phyloP scores from a whole-genome alignment of 1,140 invertebrate genomes.

The Drosophila arizonae region DNA sequence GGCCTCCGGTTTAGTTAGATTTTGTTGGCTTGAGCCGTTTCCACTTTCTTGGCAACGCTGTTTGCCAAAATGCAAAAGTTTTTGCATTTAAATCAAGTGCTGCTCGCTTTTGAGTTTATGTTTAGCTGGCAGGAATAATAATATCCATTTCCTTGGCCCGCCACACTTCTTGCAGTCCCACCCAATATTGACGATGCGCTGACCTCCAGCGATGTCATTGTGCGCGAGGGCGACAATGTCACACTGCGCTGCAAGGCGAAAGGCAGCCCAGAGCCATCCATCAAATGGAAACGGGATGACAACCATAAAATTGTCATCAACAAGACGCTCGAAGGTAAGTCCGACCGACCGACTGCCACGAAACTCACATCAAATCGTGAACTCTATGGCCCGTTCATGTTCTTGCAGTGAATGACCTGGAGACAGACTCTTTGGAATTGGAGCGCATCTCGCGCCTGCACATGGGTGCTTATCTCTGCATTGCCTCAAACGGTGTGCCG shows the following conservation, averaged over 20 bases:
- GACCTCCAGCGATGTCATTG: constrained; percentile 95
- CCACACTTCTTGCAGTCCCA: constrained; percentile 88
- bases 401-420: constrained; percentile 89
- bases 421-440: constrained; percentile 92
- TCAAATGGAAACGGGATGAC: constrained; percentile 96
- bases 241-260: constrained; percentile 93
- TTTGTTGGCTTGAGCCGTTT: constrained; percentile 7
- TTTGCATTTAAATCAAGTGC: constrained; percentile 61
- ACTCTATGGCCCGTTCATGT: neutral
- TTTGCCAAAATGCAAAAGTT: constrained; percentile 55
- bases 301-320: constrained; percentile 92
- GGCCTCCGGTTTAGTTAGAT: neutral
- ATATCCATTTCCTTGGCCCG: constrained; percentile 12
- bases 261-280: constrained; percentile 93
- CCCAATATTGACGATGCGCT: constrained; percentile 95
- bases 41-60: constrained; percentile 48
- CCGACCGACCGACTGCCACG: constrained; percentile 5
- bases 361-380: neutral
- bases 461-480: constrained; percentile 95
- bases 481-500: constrained; percentile 91
- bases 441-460: constrained; percentile 93
- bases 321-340: constrained; percentile 90
- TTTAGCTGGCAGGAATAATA: constrained; percentile 51
- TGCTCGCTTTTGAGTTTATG: constrained; percentile 43
- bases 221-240: constrained; percentile 94